phyloP scores from a whole-genome alignment of 2,113 vertebrate genomes.

The Caranx melampygus region DNA sequence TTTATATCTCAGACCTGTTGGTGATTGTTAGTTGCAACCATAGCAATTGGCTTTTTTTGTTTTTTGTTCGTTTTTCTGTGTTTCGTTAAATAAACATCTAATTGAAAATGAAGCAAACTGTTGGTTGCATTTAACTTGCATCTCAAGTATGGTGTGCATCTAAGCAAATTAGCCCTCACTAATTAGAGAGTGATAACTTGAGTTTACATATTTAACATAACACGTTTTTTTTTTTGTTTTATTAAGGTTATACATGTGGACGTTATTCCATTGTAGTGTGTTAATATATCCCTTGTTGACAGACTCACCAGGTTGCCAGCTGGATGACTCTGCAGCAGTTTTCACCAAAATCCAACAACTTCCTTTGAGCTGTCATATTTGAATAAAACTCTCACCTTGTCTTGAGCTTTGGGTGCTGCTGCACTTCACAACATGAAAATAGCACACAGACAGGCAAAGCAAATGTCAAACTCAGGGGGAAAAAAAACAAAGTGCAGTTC shows the following conservation, averaged over 20 bases:
- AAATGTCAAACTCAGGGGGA: neutral
- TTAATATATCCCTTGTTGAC: neutral
- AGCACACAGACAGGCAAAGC: neutral
- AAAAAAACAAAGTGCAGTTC: neutral
- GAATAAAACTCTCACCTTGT: neutral
- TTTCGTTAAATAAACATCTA: no score
- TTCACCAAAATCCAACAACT: neutral
- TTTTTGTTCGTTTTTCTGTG: no score
- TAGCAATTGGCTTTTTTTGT: no score
- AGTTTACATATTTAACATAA: neutral
- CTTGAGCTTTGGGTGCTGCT: neutral
- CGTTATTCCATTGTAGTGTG: neutral
- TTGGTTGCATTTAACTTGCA: no score
- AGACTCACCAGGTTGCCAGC: neutral
- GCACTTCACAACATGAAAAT: neutral
- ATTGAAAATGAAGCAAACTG: no score
- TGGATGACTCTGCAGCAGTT: neutral
- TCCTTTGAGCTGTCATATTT: neutral
- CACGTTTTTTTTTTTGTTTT: no score
- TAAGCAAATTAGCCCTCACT: no score
- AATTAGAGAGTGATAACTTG: neutral
- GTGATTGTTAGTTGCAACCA: no score
- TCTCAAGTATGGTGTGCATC: no score
- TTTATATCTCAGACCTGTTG: no score
- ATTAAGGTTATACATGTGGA: neutral